Conservation (phyloP, 2,888 invertebrate species). For the Ochropleura leucogaster region DNA sequence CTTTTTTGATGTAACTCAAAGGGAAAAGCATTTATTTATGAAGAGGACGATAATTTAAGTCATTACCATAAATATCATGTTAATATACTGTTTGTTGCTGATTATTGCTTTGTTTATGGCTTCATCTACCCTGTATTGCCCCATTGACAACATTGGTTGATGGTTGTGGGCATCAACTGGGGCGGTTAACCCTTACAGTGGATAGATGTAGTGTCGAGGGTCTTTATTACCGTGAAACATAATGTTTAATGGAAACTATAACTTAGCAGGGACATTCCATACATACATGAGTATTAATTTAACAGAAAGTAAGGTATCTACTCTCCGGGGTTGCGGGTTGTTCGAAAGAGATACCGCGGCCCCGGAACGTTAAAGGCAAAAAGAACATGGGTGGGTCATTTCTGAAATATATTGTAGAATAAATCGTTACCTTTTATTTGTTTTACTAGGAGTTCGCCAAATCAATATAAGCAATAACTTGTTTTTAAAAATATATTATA, state of each 20-base stretch:
- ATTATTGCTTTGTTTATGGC: constrained; percentile 39
- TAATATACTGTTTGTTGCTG: constrained; percentile 26
- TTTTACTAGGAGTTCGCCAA: not conserved
- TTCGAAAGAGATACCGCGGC: too few relatives aligned
- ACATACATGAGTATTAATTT: not conserved
- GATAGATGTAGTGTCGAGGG: not conserved
- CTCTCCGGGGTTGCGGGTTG: not conserved
- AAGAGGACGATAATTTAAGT: constrained; percentile 65
- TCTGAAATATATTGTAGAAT: not conserved
- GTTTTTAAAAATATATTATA: not conserved
- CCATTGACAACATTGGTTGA: not conserved
- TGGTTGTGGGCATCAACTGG: not conserved
- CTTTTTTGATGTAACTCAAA: constrained; percentile 66
- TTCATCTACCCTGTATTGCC: constrained; percentile 31
- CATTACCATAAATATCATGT: constrained; percentile 70
- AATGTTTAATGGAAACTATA: not conserved
- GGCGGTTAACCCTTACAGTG: not conserved
- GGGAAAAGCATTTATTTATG: constrained; percentile 65
- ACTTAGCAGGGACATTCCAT: not conserved
- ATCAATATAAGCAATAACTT: accelerated
- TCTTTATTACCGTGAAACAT: not conserved
- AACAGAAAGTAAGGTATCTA: not conserved
- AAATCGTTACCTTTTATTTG: not conserved
- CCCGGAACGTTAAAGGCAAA: too few relatives aligned
- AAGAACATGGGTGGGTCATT: not conserved